A percentile compares a stretch with the other conserved stretches of the same genome.
Conservation (phyloP, 2,888 invertebrate genomes). For the Nemotelus pantherinus region DNA sequence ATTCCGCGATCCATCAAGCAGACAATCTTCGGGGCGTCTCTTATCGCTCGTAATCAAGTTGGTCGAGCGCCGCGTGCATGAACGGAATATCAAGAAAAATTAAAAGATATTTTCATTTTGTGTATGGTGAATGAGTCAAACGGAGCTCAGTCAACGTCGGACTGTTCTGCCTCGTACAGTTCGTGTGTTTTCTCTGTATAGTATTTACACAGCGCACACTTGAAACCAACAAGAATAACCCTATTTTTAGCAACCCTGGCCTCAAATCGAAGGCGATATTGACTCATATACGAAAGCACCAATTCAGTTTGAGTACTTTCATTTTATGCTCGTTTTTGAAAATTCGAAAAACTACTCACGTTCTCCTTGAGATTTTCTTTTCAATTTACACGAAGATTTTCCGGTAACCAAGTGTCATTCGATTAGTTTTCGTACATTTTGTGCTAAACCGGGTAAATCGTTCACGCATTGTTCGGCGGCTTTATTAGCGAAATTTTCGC, state of each 20-base stretch:
- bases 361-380: too few relatives aligned
- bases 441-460: too few relatives aligned
- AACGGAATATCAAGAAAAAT: constrained; percentile 30
- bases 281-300: neutral
- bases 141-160: neutral
- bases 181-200: neutral
- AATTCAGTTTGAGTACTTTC: too few relatives aligned
- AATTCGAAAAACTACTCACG: too few relatives aligned
- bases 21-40: neutral
- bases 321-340: too few relatives aligned
- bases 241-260: constrained; percentile 30
- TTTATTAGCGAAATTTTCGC: too few relatives aligned
- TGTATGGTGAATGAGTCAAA: neutral
- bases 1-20: neutral
- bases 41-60: constrained; percentile 14
- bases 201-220: neutral
- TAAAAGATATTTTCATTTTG: constrained; percentile 1
- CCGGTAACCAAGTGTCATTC: too few relatives aligned
- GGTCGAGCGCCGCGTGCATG: constrained; percentile 11
- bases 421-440: too few relatives aligned
- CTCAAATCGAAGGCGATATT: neutral
- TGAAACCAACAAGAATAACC: neutral
- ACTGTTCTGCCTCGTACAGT: neutral
- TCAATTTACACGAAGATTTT: too few relatives aligned
- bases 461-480: too few relatives aligned